Conservation (phyloP, 2,797 vertebrate species). For the Microctenopoma stevenorrisi region DNA sequence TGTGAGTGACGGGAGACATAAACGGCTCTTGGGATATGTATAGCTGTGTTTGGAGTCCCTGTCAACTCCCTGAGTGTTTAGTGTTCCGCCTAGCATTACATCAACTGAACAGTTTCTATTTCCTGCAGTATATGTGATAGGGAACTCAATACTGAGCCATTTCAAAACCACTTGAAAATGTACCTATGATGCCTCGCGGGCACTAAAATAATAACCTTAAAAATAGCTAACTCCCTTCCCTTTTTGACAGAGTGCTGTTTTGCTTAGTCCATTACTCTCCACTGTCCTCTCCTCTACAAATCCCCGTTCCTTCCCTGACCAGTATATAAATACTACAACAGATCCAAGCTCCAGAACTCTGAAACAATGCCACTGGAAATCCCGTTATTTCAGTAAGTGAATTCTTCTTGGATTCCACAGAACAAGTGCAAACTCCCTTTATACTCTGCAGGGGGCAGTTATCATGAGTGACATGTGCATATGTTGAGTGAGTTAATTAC, state of each 20-base stretch:
- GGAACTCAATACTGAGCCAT: constrained; percentile 68
- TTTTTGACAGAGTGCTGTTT: constrained; percentile 59
- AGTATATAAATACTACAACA: constrained; percentile 80
- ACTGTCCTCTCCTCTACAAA: constrained; percentile 61
- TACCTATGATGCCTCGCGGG: constrained; percentile 52
- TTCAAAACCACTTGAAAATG: constrained; percentile 64
- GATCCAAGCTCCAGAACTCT: constrained; percentile 56
- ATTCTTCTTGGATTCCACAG: constrained; percentile 64
- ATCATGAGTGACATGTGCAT: constrained; percentile 81
- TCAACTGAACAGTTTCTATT: constrained; percentile 55
- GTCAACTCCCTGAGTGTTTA: constrained; percentile 61
- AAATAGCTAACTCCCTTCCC: constrained; percentile 48
- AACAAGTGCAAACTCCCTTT: constrained; percentile 60
- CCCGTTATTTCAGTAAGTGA: constrained; percentile 67
- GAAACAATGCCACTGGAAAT: constrained; percentile 74
- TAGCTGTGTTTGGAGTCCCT: constrained; percentile 53
- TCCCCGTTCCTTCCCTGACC: constrained; percentile 64
- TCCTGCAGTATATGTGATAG: constrained; percentile 45
- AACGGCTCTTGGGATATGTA: constrained; percentile 60
- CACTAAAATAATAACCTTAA: constrained; percentile 63
- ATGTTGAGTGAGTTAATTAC: constrained; percentile 81
- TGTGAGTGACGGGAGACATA: constrained; percentile 58
- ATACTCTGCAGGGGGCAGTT: constrained; percentile 65
- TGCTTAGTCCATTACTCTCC: constrained; percentile 53
- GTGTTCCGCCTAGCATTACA: constrained; percentile 56